These are phyloP conservation scores for Thalassarche chlororhynchos DNA, from an alignment of 2,113 vertebrate genomes.

Conservation along the genomic window DNA sequence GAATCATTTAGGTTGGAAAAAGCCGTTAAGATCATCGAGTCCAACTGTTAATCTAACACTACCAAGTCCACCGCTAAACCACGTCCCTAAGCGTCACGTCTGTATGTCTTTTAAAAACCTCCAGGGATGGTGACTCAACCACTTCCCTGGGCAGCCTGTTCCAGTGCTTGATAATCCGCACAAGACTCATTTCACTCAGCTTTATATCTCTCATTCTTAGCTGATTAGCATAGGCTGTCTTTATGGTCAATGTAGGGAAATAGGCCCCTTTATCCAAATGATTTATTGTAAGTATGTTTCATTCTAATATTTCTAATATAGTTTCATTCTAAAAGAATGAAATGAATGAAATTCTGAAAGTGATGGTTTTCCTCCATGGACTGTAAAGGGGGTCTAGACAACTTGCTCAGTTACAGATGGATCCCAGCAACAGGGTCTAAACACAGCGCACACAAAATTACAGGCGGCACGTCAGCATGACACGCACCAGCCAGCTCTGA, in stretches of 20 bases:
- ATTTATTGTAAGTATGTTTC: neutral
- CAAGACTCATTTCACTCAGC: neutral
- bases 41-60: neutral
- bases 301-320: neutral
- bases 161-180: neutral
- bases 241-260: neutral
- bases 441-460: neutral
- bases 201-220: neutral
- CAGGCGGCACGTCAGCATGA: neutral
- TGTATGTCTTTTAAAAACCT: neutral
- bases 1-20: neutral
- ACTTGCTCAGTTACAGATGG: neutral
- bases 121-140: neutral
- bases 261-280: neutral
- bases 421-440: neutral
- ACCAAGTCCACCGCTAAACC: neutral
- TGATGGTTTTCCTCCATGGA: neutral
- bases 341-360: neutral
- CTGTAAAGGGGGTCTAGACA: neutral
- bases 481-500: neutral
- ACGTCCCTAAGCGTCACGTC: neutral
- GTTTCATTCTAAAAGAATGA: neutral
- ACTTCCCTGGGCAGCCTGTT: neutral
- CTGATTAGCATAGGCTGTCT: neutral
- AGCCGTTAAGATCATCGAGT: neutral